Base-by-base conservation (phyloP, 2,113 vertebrate species). In the Pteropus alecto region DNA sequence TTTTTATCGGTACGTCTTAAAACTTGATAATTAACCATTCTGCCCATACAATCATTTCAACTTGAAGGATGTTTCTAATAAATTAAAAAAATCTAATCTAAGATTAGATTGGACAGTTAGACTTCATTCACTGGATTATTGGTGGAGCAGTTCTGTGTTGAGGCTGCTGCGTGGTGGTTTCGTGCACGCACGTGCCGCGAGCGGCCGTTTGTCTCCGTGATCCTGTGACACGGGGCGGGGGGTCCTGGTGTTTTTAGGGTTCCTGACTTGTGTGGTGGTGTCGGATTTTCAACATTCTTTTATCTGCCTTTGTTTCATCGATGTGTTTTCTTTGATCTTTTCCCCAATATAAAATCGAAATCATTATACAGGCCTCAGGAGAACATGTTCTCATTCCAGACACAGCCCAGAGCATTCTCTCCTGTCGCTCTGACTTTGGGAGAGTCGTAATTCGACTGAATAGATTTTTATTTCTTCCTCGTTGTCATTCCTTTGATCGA, bases 1-100 rank as follows among this genome's bases (percentile, higher is more conserved):
- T 18, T 93, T 95, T 93, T 85, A 71, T 90, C 58, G 56, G 46
- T 78, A 78, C 41, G 5, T 92, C 43, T 92, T 92, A 71, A 94
- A 94, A 63, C 19, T 92, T 95, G 76, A 2, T 71, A 83, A 63
- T 76, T 93, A 81, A n/a, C 84, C 46, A 51, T 92, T 89, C 71
- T 95, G 60, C 65, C 67, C 71, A 35, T 89, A 51, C 94, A 85
- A 38, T 83, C 24, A 81, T 58, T 89, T 86, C 81, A 90, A 56
- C 21, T 91, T 94, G 54, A 84, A 82, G 43, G 65, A 56, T 87
- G 63, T 87, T 87, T 90, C 67, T 73, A 54, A 21, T 85, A 86
- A 89, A 46, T 83, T 77, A 9, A 58, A 43, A 92, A 74, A 51
- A 35, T 48, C 30, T 46, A 88, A 56, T 92, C 35, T 5, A 51